These are phyloP conservation scores for Tarsius wallacei DNA, from an alignment of 2,797 vertebrate species.

Conservation along the genomic window DNA sequence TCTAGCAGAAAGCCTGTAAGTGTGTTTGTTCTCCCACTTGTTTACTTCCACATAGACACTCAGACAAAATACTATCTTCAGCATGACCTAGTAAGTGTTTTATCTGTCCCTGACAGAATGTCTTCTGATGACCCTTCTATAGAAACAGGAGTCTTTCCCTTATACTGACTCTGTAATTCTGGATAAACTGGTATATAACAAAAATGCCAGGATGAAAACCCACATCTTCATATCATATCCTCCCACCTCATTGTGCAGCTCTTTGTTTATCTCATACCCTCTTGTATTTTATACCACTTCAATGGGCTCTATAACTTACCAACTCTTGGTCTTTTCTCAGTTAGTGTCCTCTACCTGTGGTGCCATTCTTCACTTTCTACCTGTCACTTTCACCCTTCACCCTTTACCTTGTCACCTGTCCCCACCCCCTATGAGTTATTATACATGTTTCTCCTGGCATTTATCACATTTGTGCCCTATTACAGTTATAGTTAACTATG, in stretches of 20 bases:
- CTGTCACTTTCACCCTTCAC: background rate
- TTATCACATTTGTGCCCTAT: background rate
- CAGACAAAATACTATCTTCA: background rate
- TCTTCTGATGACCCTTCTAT: background rate
- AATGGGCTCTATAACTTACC: background rate
- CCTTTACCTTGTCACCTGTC: background rate
- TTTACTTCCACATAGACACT: background rate
- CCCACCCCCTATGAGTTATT: background rate
- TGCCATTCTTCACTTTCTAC: too few relatives aligned
- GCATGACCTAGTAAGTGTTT: background rate
- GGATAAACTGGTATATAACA: background rate
- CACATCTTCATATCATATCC: background rate
- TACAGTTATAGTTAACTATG: background rate
- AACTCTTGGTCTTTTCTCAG: background rate
- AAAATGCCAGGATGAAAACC: background rate
- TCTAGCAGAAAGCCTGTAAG: background rate
- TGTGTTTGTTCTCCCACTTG: background rate
- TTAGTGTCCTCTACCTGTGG: background rate
- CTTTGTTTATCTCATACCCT: background rate
- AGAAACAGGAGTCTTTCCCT: background rate
- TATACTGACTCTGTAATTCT: background rate
- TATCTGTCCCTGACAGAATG: background rate
- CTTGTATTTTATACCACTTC: background rate
- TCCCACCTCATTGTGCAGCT: background rate
- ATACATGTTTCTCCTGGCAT: background rate